Conservation (phyloP, 1,140 invertebrate genomes). For the Lasaia peninsularis region DNA sequence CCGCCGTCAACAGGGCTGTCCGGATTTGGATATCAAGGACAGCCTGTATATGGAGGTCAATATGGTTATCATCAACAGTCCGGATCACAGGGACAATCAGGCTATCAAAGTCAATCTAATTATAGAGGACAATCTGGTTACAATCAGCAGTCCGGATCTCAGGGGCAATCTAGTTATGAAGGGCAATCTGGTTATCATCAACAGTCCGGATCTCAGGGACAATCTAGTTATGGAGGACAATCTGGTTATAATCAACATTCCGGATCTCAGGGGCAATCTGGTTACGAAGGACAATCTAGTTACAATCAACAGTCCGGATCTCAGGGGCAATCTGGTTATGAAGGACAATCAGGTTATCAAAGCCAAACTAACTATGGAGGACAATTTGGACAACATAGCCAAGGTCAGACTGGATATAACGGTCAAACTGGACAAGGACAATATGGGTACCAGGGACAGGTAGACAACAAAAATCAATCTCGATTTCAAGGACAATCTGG, state of each 20-base stretch:
- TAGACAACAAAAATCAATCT: slow-evolving; percentile 5
- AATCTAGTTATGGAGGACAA: slow-evolving; percentile 12
- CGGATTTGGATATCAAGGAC: slow-evolving; percentile 2
- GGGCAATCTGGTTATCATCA: slow-evolving; percentile 1
- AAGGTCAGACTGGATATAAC: slow-evolving; percentile 16
- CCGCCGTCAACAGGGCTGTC: not conserved
- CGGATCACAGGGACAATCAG: slow-evolving; percentile 16
- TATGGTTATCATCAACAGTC: slow-evolving; percentile 11
- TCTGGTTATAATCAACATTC: slow-evolving; percentile 13
- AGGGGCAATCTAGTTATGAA: slow-evolving; percentile 15
- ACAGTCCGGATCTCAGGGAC: slow-evolving; percentile 9
- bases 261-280: slow-evolving; percentile 16
- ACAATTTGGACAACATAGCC: slow-evolving; percentile 14
- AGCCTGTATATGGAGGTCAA: slow-evolving; percentile 14
- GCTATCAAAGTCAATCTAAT: slow-evolving; percentile 13
- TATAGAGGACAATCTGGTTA: slow-evolving; percentile 9
- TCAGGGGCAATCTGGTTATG: slow-evolving; percentile 21
- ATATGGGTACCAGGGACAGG: slow-evolving; percentile 13
- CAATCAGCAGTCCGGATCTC: slow-evolving; percentile 14
- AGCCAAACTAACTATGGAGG: slow-evolving; percentile 15
- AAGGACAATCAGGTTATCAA: slow-evolving; percentile 18
- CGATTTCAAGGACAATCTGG: slow-evolving; percentile 19
- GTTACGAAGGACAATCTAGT: slow-evolving; percentile 13
- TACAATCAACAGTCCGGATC: slow-evolving; percentile 14
- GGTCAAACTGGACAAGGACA: not conserved